Base-by-base conservation (phyloP, 2,113 vertebrate genomes). In the Acinonyx jubatus region DNA sequence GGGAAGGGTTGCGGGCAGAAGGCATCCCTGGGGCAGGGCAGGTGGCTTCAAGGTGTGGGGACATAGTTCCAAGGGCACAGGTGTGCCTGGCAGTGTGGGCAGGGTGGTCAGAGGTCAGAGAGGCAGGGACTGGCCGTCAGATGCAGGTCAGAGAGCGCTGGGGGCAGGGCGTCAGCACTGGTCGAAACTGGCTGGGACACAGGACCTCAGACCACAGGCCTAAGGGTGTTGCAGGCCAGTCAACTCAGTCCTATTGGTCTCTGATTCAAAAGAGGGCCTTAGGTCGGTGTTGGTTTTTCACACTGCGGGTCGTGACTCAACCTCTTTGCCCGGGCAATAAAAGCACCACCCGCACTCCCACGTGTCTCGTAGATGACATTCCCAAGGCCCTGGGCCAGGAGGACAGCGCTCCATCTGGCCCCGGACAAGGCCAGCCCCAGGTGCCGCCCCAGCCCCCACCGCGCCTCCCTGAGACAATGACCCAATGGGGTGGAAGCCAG, bases 171-270 rank as follows among this genome's bases (percentile, higher is more conserved):
- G 0, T 41, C 65, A 12, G 65, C 63, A 74, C 2, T 1, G 10
- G 3, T 31, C 27, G 0, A 27, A 31, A 48, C 45, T 80, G 69
- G 50, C 33, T 31, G 52, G 65, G 63, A 79, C 85, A 5, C 5
- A n/a, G 50, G 48, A 71, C 14, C 41, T 2, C 3, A 0, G 41
- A 11, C 50, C 14, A 7, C 27, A 7, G 23, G 41, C 1, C 1
- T 10, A 33, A 71, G 27, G 45, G 9, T 2, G 55, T 23, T 23
- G 7, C 57, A 1, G 48, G n/a, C 36, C 25, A 0, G 0, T n/a
- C 23, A 21, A 1, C 0, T 33, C 4, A 1, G n/a, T 68, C 69
- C 18, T 3, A 1, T 21, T 0, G 8, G 31, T 7, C 52, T 29
- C 50, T 36, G 31, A 55, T 38, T 12, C 55, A 36, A 48, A 25